Base-by-base conservation (phyloP, 2,797 vertebrate species). In the Brotula barbata region DNA sequence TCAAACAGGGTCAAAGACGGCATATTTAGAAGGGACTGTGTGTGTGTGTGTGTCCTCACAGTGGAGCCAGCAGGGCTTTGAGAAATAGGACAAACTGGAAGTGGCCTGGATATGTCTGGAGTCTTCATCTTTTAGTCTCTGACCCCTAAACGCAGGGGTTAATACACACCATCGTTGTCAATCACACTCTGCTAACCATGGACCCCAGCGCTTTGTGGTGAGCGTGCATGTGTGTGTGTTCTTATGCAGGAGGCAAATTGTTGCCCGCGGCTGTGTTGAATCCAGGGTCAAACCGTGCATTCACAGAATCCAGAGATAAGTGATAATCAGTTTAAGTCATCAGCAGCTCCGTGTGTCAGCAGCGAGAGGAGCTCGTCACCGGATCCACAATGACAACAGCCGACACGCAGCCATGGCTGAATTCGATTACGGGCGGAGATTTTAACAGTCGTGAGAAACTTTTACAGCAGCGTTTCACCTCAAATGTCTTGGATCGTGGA, bases 141-240 rank as follows among this genome's bases (percentile, higher is more conserved):
- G 75, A 80, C 77, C 75, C 55, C 52, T 59, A 57, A 75, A 80
- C 36, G 17, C 47, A 73, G 9, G 52, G 78, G 79, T 82, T 86
- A 89, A 89, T 80, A 60, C 68, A 77, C 68, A 56, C 80, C 81
- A 84, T 80, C 82, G 86, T 80, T 57, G 71, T 75, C 66, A 50
- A 63, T 69, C 73, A 82, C 57, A 65, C 31, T 33, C 31, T 33
- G 64, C 75, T 64, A 73, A 71, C 58, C 23, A 53, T 59, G 50
- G 63, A 57, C 47, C 48, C 62, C 28, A 50, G 69, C 33, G 54
- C 15, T 37, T 21, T 25, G 10, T 20, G 23, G 1, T 13, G 37
- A 41, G 51, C 44, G 42, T 58, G 41, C 34, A 25, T 48, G 44
- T 22, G 33, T 22, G 42, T 68, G 71, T 78, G 73, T 74, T 78